A percentile compares a stretch with the other conserved stretches of the same genome.
Evolutionary conservation across 2,797 vertebrate species (phyloP).

Genomic region (Sus cebifrons): DNA sequence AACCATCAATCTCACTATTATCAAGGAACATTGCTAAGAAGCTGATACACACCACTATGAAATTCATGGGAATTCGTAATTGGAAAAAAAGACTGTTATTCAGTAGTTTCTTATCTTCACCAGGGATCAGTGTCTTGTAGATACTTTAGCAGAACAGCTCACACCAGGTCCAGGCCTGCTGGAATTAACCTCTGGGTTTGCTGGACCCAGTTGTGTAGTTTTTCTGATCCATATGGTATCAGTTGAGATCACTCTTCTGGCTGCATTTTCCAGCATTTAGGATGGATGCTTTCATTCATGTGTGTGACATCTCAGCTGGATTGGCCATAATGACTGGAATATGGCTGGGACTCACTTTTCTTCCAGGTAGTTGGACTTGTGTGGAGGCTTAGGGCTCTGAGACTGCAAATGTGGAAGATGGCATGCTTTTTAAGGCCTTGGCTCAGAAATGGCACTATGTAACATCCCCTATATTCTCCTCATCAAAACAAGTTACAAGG

Average conservation of each 20-base stretch:
- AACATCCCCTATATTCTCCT: background rate
- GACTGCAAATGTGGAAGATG: background rate
- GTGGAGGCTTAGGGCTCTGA: background rate
- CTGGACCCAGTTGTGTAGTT: background rate
- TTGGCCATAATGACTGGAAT: background rate
- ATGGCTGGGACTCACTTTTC: background rate
- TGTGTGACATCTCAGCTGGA: background rate
- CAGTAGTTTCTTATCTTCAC: slow-evolving; percentile 10
- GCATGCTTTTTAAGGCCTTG: background rate
- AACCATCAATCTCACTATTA: background rate
- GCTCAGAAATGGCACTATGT: background rate
- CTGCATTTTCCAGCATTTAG: background rate
- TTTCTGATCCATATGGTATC: background rate
- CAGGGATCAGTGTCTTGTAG: background rate
- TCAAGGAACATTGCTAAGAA: background rate
- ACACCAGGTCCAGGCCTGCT: background rate
- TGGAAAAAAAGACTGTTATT: background rate
- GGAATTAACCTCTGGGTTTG: slow-evolving; percentile 17
- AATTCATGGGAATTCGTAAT: background rate
- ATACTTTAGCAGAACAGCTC: background rate
- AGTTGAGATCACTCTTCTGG: background rate
- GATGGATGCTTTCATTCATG: background rate
- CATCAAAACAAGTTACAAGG: background rate
- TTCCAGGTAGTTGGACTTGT: background rate
- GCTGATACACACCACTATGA: background rate